Conservation (phyloP, 64 coral and sea anemone species). For the Anthopleura sola region DNA sequence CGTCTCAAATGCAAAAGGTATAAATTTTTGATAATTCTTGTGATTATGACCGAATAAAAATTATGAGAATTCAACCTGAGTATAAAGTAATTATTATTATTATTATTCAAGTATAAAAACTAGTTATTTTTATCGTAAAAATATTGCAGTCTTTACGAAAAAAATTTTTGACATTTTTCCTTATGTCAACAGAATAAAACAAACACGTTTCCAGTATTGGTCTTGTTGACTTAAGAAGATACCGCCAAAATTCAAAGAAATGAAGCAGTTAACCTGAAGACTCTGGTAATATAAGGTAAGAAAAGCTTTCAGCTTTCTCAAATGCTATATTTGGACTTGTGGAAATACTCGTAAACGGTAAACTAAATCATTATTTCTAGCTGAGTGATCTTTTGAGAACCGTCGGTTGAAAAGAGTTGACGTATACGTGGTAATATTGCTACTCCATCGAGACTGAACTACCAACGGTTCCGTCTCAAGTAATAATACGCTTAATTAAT, state of each 20-base stretch:
- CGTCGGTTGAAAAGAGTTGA: neutral
- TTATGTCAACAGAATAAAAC: neutral
- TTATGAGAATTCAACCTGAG: neutral
- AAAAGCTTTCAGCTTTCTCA: neutral
- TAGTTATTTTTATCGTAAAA: neutral
- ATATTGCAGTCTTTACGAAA: neutral
- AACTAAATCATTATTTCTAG: neutral
- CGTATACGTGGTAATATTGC: neutral
- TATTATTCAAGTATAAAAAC: no score
- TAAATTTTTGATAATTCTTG: neutral
- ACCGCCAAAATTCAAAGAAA: neutral
- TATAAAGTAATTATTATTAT: no score
- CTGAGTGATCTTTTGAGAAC: neutral
- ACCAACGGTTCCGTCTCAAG: no score
- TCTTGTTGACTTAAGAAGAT: neutral
- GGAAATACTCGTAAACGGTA: neutral
- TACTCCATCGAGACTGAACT: no score
- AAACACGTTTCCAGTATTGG: constrained; percentile 1
- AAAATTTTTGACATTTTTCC: neutral
- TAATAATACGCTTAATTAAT: no score
- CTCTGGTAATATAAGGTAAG: constrained; percentile 3
- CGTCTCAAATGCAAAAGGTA: neutral
- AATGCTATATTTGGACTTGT: neutral
- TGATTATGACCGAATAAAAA: neutral
- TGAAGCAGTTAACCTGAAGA: neutral